Evolutionary conservation across 2,888 invertebrate genomes (phyloP).

Genomic region (Scotopteryx bipunctaria): DNA sequence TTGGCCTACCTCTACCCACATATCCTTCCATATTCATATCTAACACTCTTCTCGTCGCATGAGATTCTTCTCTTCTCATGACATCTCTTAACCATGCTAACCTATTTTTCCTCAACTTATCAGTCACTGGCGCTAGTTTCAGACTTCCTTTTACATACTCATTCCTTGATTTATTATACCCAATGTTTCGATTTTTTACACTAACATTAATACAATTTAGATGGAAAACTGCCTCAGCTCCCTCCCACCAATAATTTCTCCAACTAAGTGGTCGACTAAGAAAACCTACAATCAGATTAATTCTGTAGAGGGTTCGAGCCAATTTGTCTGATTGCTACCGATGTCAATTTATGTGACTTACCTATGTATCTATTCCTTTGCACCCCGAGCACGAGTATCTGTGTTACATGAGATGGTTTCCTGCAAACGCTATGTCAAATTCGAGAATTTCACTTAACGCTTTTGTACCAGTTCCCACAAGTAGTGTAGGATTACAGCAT

Average conservation of each 20-base stretch:
- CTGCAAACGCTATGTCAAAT: not conserved
- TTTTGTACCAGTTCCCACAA: not conserved
- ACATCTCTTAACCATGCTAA: too few relatives aligned
- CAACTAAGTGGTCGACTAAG: conserved; percentile 75
- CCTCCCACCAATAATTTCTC: conserved; percentile 56
- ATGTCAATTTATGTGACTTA: conserved; percentile 74
- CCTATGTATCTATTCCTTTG: conserved; percentile 62
- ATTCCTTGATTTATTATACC: too few relatives aligned
- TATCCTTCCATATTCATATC: too few relatives aligned
- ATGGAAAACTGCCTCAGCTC: conserved; percentile 45
- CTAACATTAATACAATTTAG: conserved; percentile 48
- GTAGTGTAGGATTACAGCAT: too few relatives aligned
- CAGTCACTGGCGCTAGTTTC: too few relatives aligned
- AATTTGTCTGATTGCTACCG: conserved; percentile 84
- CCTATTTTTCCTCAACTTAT: too few relatives aligned
- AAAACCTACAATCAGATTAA: conserved; percentile 81
- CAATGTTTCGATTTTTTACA: too few relatives aligned
- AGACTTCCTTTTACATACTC: too few relatives aligned
- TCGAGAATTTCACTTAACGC: not conserved
- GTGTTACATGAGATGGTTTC: not conserved
- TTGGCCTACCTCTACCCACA: too few relatives aligned
- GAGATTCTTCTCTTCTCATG: too few relatives aligned
- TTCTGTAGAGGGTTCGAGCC: conserved; percentile 79
- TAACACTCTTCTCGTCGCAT: too few relatives aligned
- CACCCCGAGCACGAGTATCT: conserved; percentile 5